These are phyloP conservation scores for Drosophila hydei DNA, from an alignment of 1,140 invertebrate species.

Conservation along the genomic window DNA sequence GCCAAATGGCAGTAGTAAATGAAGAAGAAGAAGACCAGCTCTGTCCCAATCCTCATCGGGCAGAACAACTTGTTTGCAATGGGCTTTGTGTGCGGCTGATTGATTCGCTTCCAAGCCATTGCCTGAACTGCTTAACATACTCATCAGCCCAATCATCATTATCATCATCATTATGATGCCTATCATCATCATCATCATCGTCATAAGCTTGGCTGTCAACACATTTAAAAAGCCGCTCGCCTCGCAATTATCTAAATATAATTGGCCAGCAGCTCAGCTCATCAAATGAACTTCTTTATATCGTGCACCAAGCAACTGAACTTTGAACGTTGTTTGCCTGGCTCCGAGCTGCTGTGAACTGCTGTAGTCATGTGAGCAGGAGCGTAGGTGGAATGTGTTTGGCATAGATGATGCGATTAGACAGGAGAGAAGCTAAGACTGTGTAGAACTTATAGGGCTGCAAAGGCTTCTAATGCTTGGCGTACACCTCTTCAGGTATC, in stretches of 20 bases:
- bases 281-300: conserved; percentile 49
- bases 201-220: conserved; percentile 52
- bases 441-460: no score
- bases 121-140: conserved; percentile 41
- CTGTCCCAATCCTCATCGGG: not conserved
- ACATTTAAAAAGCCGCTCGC: conserved; percentile 67
- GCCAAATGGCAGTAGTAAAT: conserved; percentile 5
- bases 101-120: conserved; percentile 76
- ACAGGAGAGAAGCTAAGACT: no score
- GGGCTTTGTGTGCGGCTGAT: conserved; percentile 59
- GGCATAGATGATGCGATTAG: not conserved
- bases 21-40: not conserved
- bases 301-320: conserved; percentile 6
- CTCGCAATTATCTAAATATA: conserved; percentile 75
- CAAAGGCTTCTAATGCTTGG: no score
- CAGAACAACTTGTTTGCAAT: conserved; percentile 39
- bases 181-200: conserved; percentile 15
- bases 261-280: conserved; percentile 45
- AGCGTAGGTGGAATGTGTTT: not conserved
- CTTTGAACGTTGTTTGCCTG: conserved; percentile 51
- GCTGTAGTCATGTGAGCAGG: not conserved
- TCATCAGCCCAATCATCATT: conserved; percentile 26
- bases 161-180: conserved; percentile 6
- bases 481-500: no score
- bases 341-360: not conserved